Percentiles rank a stretch among this genome's conserved stretches.
These are phyloP conservation scores for Vulpes vulpes DNA, from an alignment of 2,113 vertebrate genomes.

Conservation along the genomic window DNA sequence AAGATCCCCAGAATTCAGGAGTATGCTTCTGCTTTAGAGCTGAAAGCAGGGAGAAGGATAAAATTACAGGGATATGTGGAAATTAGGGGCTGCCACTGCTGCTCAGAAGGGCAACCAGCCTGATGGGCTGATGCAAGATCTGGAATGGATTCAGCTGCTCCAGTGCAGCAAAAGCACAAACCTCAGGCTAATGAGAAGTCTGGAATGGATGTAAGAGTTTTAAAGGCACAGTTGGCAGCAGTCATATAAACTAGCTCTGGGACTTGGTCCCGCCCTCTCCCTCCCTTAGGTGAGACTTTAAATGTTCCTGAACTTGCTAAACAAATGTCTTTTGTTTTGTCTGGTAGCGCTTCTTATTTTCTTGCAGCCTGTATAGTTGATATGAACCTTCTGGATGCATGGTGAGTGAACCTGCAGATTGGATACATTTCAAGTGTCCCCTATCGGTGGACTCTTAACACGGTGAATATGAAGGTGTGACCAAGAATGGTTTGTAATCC, in stretches of 20 bases:
- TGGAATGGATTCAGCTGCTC: conserved; percentile 50
- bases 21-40: not conserved
- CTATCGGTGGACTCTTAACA: not conserved
- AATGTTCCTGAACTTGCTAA: not conserved
- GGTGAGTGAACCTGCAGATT: not conserved
- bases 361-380: not conserved
- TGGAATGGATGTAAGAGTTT: not conserved
- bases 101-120: conserved; percentile 14
- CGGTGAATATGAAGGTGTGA: not conserved
- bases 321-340: not conserved
- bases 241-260: not conserved
- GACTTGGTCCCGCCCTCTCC: not conserved
- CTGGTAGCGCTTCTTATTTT: not conserved
- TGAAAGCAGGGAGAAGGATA: not conserved
- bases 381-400: not conserved
- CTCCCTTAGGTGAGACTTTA: not conserved
- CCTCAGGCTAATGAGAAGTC: not conserved
- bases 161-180: not conserved
- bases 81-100: not conserved
- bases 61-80: not conserved
- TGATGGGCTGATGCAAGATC: not conserved
- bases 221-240: not conserved
- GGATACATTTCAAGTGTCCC: not conserved
- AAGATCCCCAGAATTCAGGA: not conserved
- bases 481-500: not conserved